These are phyloP conservation scores for Leptocoma aspasia DNA, from an alignment of 2,113 vertebrate species.

Conservation along the genomic window DNA sequence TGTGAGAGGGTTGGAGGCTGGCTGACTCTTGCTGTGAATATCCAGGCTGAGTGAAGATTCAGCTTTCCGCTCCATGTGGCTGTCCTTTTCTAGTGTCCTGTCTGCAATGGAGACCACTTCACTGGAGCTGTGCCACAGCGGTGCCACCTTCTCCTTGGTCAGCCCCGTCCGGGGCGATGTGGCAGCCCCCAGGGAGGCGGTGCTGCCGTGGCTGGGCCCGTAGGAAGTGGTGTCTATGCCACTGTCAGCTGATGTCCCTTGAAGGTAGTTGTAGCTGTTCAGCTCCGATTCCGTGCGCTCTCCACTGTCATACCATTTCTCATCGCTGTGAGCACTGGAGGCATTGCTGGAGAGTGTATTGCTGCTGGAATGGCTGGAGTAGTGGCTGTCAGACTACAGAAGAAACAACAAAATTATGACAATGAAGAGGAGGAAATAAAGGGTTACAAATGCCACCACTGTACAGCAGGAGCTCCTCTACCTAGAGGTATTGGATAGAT, in stretches of 20 bases:
- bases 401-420: not conserved
- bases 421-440: not conserved
- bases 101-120: constrained; percentile 85
- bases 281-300: constrained; percentile 84
- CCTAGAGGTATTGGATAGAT: not conserved
- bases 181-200: constrained; percentile 82
- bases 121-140: constrained; percentile 88
- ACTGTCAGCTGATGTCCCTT: constrained; percentile 88
- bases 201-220: constrained; percentile 84
- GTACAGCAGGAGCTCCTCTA: not conserved
- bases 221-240: constrained; percentile 94
- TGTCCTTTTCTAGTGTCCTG: constrained; percentile 79
- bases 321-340: constrained; percentile 91
- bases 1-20: constrained; percentile 79
- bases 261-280: constrained; percentile 88
- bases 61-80: constrained; percentile 75
- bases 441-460: not conserved
- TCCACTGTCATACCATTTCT: constrained; percentile 92
- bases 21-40: constrained; percentile 77
- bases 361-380: constrained; percentile 97
- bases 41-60: constrained; percentile 82
- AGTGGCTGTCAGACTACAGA: constrained; percentile 85
- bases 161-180: constrained; percentile 72
- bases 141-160: constrained; percentile 80
- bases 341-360: constrained; percentile 94